These are phyloP conservation scores for Pyxicephalus adspersus DNA, from an alignment of 2,113 vertebrate species.

Conservation along the genomic window DNA sequence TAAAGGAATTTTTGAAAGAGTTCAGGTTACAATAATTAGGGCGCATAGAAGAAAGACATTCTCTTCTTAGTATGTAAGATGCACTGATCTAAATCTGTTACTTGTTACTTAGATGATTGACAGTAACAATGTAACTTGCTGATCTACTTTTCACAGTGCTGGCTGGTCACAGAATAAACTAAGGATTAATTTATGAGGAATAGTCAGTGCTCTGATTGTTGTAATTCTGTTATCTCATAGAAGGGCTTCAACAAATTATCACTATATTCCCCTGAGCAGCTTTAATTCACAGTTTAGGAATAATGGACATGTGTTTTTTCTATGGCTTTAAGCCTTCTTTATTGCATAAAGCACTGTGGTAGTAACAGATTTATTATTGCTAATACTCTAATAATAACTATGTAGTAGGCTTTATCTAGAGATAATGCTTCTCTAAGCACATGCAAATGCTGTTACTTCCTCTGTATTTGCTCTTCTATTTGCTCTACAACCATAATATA, in stretches of 20 bases:
- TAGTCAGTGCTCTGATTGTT: neutral
- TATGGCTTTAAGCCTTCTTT: neutral
- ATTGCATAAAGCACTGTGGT: too few relatives aligned
- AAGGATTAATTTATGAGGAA: neutral
- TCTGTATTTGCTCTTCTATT: too few relatives aligned
- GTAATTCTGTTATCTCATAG: neutral
- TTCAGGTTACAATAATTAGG: conserved; percentile 24
- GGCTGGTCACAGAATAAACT: neutral
- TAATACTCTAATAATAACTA: too few relatives aligned
- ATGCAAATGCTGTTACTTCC: too few relatives aligned
- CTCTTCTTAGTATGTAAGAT: neutral
- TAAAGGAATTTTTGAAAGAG: neutral
- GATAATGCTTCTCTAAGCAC: too few relatives aligned
- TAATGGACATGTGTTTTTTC: neutral
- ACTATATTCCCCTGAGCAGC: neutral
- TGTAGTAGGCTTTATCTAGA: neutral
- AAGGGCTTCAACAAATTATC: neutral
- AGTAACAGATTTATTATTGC: too few relatives aligned
- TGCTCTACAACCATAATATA: too few relatives aligned
- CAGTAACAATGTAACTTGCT: neutral
- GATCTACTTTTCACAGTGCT: neutral
- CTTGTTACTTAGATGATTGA: conserved; percentile 34
- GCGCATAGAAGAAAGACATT: conserved; percentile 29
- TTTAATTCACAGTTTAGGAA: neutral
- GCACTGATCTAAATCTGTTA: neutral